Evolutionary conservation across 1,140 invertebrate species (phyloP).

Genomic region (Caenorhabditis briggsae): DNA sequence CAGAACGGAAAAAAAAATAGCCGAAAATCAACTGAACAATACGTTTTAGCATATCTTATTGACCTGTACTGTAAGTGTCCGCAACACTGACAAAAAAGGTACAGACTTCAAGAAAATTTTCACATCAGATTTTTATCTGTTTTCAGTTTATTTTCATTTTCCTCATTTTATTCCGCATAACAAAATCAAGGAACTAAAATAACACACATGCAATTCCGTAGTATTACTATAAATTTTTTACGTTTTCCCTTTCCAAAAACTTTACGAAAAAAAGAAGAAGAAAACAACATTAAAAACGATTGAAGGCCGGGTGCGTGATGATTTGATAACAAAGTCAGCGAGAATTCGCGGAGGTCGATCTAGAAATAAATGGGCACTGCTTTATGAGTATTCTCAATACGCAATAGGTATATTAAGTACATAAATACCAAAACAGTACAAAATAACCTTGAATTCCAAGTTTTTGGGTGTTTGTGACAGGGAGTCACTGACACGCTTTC

Average conservation of each 20-base stretch:
- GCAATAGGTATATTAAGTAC: conserved; percentile 20
- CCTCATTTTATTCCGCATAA: neutral
- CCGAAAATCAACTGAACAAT: too few species aligned
- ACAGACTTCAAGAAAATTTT: too few species aligned
- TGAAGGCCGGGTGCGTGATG: neutral
- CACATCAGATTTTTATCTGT: neutral
- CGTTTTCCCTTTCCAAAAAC: neutral
- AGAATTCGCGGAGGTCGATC: conserved; percentile 29
- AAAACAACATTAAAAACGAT: neutral
- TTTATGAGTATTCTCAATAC: neutral
- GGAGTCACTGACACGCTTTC: conserved; percentile 29
- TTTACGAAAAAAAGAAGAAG: neutral
- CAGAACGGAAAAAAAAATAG: too few species aligned
- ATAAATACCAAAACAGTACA: too few species aligned
- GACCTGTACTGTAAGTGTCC: too few species aligned
- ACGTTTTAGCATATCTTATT: too few species aligned
- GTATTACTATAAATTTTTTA: conserved; percentile 25
- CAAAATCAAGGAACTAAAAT: conserved; percentile 21
- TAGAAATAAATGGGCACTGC: neutral
- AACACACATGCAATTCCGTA: neutral
- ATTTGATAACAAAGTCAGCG: conserved; percentile 40
- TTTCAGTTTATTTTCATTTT: neutral
- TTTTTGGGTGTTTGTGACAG: conserved; percentile 24
- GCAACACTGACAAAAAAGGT: too few species aligned
- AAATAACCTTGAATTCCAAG: conserved; percentile 43